These are phyloP conservation scores for Drosophila paracracens DNA, from an alignment of 2,888 invertebrate genomes.

Conservation along the genomic window DNA sequence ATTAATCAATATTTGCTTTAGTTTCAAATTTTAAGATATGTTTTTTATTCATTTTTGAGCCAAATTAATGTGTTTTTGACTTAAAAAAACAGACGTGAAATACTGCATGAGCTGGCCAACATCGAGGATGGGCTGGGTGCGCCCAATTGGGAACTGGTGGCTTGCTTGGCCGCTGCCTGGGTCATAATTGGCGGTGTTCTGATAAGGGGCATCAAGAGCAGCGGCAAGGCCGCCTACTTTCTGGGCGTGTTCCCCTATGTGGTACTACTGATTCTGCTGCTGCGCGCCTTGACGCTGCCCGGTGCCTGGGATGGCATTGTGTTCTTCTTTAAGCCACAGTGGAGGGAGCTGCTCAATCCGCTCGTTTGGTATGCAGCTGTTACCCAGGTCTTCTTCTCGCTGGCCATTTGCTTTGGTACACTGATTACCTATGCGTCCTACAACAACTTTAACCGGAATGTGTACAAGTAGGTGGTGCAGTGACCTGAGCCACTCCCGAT, in stretches of 20 bases:
- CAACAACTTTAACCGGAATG: slow-evolving; percentile 87
- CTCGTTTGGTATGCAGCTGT: slow-evolving; percentile 88
- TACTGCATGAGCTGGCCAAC: slow-evolving; percentile 85
- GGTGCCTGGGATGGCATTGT: slow-evolving; percentile 88
- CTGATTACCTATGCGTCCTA: slow-evolving; percentile 88
- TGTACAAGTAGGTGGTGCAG: slow-evolving; percentile 85
- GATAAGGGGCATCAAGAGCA: slow-evolving; percentile 87
- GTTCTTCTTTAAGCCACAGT: slow-evolving; percentile 89
- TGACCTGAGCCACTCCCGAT: background rate
- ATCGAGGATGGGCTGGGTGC: slow-evolving; percentile 86
- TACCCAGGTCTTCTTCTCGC: slow-evolving; percentile 88
- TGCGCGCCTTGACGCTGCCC: slow-evolving; percentile 87
- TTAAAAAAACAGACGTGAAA: slow-evolving; percentile 84
- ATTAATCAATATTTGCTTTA: background rate
- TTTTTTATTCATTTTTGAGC: background rate
- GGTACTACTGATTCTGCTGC: slow-evolving; percentile 87
- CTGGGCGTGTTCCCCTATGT: slow-evolving; percentile 89
- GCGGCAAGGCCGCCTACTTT: slow-evolving; percentile 89
- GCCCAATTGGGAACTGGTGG: slow-evolving; percentile 86
- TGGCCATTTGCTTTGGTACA: slow-evolving; percentile 88
- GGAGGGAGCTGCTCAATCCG: slow-evolving; percentile 85
- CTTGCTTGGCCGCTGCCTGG: slow-evolving; percentile 87
- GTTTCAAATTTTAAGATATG: background rate
- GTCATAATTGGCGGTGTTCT: slow-evolving; percentile 86
- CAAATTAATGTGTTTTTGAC: background rate